Conservation (phyloP, 2,797 vertebrate genomes). For the Rousettus madagascariensis region DNA sequence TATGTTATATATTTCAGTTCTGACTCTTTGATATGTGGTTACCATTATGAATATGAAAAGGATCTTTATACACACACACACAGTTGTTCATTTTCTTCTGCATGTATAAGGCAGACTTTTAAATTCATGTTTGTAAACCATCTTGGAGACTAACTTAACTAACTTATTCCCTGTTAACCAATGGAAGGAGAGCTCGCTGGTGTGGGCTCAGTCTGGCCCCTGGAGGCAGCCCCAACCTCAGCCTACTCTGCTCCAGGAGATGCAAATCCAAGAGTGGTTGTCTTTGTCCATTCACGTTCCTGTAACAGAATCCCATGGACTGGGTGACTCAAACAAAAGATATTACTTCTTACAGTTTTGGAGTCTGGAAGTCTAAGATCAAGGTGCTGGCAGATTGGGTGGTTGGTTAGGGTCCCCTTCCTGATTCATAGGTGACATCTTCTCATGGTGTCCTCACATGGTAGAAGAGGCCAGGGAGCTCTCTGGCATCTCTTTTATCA, state of each 20-base stretch:
- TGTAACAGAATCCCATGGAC: not conserved
- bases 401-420: not conserved
- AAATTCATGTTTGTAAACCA: not conserved
- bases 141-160: not conserved
- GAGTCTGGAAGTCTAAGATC: not conserved
- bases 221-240: not conserved
- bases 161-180: not conserved
- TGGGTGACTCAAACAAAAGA: not conserved
- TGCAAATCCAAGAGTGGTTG: not conserved
- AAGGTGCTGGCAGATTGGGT: not conserved
- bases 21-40: no score
- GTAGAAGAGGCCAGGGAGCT: not conserved
- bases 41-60: no score
- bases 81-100: no score
- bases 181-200: not conserved
- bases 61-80: no score
- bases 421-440: not conserved
- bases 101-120: not conserved
- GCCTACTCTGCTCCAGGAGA: not conserved
- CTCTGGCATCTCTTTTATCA: not conserved
- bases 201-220: not conserved
- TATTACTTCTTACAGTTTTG: not conserved
- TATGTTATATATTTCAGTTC: no score
- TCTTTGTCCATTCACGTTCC: not conserved
- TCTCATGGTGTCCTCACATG: not conserved